Evolutionary conservation across 2,888 invertebrate species (phyloP).

Genomic region (Anthophora plumipes): DNA sequence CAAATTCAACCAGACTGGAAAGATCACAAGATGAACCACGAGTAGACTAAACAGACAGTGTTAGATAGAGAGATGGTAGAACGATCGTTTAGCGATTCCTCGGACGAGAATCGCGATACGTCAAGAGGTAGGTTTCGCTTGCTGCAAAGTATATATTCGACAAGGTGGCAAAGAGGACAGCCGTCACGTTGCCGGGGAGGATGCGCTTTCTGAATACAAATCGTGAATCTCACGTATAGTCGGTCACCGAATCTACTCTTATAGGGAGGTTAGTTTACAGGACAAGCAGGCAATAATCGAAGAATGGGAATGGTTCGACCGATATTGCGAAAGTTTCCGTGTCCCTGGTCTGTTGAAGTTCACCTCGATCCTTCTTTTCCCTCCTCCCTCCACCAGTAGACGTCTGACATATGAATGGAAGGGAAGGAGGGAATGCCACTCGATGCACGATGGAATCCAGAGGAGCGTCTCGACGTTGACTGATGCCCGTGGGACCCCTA

Average conservation of each 20-base stretch:
- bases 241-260: constrained; percentile 54
- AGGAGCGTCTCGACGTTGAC: constrained; percentile 48
- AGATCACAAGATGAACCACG: too few relatives aligned
- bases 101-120: constrained; percentile 15
- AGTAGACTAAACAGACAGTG: too few relatives aligned
- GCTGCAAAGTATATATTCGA: too few relatives aligned
- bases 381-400: constrained; percentile 27
- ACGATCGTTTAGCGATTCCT: constrained; percentile 32
- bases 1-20: too few relatives aligned
- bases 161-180: constrained; percentile 11
- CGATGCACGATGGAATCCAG: constrained; percentile 43
- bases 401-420: constrained; percentile 60
- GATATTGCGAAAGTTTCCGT: constrained; percentile 79
- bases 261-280: constrained; percentile 55
- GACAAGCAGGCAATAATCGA: constrained; percentile 70
- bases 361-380: constrained; percentile 53
- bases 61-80: too few relatives aligned
- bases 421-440: constrained; percentile 46
- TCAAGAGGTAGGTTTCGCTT: constrained; percentile 22
- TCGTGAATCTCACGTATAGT: constrained; percentile 53
- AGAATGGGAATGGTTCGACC: constrained; percentile 69
- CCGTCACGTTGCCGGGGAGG: constrained; percentile 45
- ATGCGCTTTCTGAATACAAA: constrained; percentile 65
- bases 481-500: constrained; percentile 2
- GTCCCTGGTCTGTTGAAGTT: constrained; percentile 70